Evolutionary conservation across 2,888 invertebrate genomes (phyloP).

Genomic region (Leucoptera coffeella): DNA sequence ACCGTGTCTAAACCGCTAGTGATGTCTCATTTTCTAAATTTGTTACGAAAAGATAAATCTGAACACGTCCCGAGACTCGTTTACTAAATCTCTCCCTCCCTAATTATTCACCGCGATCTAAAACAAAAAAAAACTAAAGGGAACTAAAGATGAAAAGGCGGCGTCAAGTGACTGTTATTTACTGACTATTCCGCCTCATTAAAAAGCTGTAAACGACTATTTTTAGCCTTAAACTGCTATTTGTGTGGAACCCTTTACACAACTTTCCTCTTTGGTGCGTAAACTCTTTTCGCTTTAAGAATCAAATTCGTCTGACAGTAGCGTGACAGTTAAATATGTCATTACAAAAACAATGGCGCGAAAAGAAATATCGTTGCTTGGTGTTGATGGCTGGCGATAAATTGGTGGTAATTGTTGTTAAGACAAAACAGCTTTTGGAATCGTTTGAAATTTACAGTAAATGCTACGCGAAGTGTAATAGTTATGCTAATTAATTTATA

Average conservation of each 20-base stretch:
- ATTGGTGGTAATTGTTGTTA: constrained; percentile 45
- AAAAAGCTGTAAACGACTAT: constrained; percentile 47
- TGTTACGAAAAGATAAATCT: constrained; percentile 48
- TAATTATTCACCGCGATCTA: constrained; percentile 32
- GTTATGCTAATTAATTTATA: too few species aligned
- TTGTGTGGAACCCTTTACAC: too few species aligned
- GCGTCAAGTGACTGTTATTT: constrained; percentile 31
- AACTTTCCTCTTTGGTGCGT: too few species aligned
- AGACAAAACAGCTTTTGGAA: too few species aligned
- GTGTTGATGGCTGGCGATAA: constrained; percentile 38
- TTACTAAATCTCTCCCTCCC: constrained; percentile 41
- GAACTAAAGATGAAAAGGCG: constrained; percentile 36
- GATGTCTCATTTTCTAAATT: constrained; percentile 52
- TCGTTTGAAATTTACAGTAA: too few species aligned
- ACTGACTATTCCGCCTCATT: constrained; percentile 43
- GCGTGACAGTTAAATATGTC: too few species aligned
- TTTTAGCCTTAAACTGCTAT: too few species aligned
- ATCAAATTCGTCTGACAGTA: too few species aligned
- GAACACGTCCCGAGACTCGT: constrained; percentile 35
- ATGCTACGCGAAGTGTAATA: too few species aligned
- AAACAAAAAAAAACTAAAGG: too few species aligned
- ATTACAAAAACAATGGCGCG: constrained; percentile 23
- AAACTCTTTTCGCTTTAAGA: too few species aligned
- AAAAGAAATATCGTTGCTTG: constrained; percentile 14
- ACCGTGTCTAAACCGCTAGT: constrained; percentile 14